Conservation (phyloP, 2,113 vertebrate genomes). For the Zeus faber region DNA sequence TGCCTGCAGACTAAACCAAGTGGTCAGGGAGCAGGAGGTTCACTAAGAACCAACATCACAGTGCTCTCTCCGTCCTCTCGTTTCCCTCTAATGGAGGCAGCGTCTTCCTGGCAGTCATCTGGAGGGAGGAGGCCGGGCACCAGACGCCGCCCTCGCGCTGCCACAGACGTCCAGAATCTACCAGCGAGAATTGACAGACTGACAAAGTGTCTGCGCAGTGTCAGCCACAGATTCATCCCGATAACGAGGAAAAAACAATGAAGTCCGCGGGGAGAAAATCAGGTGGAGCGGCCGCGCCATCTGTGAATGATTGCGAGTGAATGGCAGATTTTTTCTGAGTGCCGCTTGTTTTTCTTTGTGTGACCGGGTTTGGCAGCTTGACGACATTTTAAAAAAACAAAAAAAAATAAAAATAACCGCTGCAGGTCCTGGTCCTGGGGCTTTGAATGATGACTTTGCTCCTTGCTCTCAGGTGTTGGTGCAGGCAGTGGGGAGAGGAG, state of each 20-base stretch:
- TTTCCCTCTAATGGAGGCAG: neutral
- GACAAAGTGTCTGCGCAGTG: slow-evolving; percentile 44
- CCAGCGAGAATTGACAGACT: slow-evolving; percentile 32
- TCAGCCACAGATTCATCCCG: slow-evolving; percentile 28
- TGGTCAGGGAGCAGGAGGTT: no score
- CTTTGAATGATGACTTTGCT: slow-evolving; percentile 28
- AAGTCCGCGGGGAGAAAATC: no score
- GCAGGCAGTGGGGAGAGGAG: neutral
- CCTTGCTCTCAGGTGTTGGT: slow-evolving; percentile 27
- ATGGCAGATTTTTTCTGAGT: slow-evolving; percentile 19
- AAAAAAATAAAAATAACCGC: no score
- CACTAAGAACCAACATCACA: no score
- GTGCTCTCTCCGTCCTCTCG: neutral
- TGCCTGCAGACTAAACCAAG: no score
- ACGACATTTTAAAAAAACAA: no score
- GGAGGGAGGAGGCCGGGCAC: neutral
- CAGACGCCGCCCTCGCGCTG: slow-evolving; percentile 13
- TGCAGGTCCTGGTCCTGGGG: no score
- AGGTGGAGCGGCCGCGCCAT: no score
- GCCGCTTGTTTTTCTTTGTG: slow-evolving; percentile 11
- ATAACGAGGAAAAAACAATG: slow-evolving; percentile 27
- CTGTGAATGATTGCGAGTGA: slow-evolving; percentile 26
- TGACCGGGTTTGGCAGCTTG: slow-evolving; percentile 10
- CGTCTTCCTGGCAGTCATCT: slow-evolving; percentile 20
- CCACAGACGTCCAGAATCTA: slow-evolving; percentile 16